Conservation (phyloP, 2,888 invertebrate genomes). For the Drosophila lutescens region DNA sequence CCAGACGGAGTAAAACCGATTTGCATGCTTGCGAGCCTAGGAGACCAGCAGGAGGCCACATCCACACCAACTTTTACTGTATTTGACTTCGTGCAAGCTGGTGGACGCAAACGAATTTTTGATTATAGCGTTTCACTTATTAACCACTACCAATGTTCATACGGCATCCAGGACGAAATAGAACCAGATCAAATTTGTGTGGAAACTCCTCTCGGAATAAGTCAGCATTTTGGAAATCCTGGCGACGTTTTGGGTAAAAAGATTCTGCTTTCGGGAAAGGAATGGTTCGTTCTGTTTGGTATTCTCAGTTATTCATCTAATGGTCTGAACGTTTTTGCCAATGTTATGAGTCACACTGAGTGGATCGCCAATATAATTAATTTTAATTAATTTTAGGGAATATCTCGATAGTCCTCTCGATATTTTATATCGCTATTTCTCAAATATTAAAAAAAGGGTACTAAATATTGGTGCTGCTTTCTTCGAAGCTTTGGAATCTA, state of each 20-base stretch:
- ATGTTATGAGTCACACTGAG: background rate
- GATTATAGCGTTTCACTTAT: no score
- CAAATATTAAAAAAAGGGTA: no score
- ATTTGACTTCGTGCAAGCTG: background rate
- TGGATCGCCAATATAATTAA: background rate
- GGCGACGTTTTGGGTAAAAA: background rate
- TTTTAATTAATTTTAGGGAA: background rate
- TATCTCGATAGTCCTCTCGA: no score
- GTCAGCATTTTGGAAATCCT: no score
- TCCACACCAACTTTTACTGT: background rate
- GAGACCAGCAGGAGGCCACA: fast-evolving
- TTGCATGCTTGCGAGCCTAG: background rate
- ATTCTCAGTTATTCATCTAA: background rate
- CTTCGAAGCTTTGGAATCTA: no score
- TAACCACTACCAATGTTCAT: background rate
- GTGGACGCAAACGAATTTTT: no score
- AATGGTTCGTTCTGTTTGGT: background rate
- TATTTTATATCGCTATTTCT: no score
- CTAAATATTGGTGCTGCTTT: no score
- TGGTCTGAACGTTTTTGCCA: background rate
- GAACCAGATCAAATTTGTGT: background rate
- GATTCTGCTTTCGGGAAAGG: background rate
- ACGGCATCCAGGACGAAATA: background rate
- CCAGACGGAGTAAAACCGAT: slow-evolving; percentile 1
- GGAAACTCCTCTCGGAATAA: background rate